phyloP scores from a whole-genome alignment of 1,140 invertebrate species.

The Lepidurus couesii region DNA sequence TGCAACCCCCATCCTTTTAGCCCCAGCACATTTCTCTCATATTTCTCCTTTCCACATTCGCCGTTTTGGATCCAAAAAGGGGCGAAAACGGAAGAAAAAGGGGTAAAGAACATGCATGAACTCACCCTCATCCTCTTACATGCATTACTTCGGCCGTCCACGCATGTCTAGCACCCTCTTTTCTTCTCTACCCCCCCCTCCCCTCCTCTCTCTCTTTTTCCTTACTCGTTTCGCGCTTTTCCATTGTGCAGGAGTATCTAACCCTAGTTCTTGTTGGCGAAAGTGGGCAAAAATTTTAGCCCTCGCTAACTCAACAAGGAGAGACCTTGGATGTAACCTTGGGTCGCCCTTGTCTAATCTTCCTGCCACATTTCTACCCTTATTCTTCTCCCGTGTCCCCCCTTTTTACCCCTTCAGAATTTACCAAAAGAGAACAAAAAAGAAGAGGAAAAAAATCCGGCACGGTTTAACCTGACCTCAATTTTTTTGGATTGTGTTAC shows the following conservation, averaged over 20 bases:
- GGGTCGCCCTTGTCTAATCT: slow-evolving; percentile 14
- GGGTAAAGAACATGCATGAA: background rate
- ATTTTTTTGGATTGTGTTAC: background rate
- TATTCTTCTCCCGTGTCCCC: background rate
- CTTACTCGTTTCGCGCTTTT: slow-evolving; percentile 37
- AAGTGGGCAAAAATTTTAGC: slow-evolving; percentile 1
- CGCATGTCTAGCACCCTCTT: slow-evolving; percentile 24
- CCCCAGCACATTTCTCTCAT: background rate
- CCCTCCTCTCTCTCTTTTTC: slow-evolving; percentile 32
- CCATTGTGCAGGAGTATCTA: slow-evolving; percentile 26
- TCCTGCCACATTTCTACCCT: background rate
- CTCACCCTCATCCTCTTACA: slow-evolving; percentile 27
- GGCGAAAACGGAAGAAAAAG: background rate
- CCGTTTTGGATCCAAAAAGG: background rate
- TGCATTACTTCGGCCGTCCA: slow-evolving; percentile 25
- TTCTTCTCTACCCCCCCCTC: background rate
- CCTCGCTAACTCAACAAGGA: background rate
- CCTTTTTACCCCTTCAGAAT: background rate
- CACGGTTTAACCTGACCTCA: background rate
- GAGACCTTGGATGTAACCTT: slow-evolving; percentile 18
- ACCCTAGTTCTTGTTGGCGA: slow-evolving; percentile 28
- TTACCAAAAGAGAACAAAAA: background rate
- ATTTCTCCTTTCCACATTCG: background rate
- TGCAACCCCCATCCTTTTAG: background rate
- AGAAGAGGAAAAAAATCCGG: background rate